These are phyloP conservation scores for Cephus runcator DNA, from an alignment of 2,888 invertebrate genomes.

Conservation along the genomic window DNA sequence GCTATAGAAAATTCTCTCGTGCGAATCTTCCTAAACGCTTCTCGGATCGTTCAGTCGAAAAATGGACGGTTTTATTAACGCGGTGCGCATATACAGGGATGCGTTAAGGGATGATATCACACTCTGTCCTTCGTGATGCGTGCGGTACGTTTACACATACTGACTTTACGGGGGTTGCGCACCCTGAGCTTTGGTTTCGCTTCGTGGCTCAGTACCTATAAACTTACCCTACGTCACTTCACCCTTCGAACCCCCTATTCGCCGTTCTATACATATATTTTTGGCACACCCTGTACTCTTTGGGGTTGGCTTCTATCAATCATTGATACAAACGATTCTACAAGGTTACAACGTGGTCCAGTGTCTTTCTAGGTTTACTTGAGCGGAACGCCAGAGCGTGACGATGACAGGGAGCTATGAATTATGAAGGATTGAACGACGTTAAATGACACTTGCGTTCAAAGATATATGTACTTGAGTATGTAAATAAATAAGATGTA, in stretches of 20 bases:
- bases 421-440: constrained; percentile 15
- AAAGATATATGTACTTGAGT: not conserved
- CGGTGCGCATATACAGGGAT: not conserved
- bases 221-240: not conserved
- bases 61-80: not conserved
- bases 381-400: not conserved
- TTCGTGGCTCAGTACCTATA: constrained; percentile 18
- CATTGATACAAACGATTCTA: constrained; percentile 20
- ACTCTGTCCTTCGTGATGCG: not conserved
- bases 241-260: not conserved
- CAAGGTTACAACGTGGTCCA: not conserved
- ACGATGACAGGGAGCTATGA: constrained; percentile 9
- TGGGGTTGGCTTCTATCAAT: constrained; percentile 12
- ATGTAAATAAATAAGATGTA: not conserved
- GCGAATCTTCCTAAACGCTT: not conserved
- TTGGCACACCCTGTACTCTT: not conserved
- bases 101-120: not conserved
- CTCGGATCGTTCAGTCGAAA: not conserved
- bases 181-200: constrained; percentile 35
- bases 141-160: not conserved
- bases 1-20: not conserved
- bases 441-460: not conserved
- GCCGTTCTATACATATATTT: not conserved
- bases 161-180: constrained; percentile 2
- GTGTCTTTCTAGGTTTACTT: constrained; percentile 9